Conservation (phyloP, 1,140 invertebrate species). For the Sminthurides bifidus region DNA sequence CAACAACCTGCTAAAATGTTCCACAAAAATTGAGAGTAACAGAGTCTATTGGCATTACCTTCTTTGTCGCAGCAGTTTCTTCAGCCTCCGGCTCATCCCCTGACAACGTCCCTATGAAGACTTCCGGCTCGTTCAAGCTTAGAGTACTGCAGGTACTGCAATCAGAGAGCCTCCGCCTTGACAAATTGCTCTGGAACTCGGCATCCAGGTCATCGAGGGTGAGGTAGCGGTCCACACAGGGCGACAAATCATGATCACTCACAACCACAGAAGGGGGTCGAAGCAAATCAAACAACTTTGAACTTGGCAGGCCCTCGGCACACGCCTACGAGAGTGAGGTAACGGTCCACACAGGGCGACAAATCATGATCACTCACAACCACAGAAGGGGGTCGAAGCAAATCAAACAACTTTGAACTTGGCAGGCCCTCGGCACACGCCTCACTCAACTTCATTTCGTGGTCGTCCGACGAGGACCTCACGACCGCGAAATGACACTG, state of each 20-base stretch:
- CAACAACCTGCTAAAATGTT: no score
- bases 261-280: slow-evolving; percentile 29
- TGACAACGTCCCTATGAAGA: slow-evolving; percentile 8
- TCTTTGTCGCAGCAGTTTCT: no score
- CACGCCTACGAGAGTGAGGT: slow-evolving; percentile 24
- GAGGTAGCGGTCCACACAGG: slow-evolving; percentile 18
- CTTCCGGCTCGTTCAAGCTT: slow-evolving; percentile 24
- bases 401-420: no score
- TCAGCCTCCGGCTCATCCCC: slow-evolving; percentile 16
- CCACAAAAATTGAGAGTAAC: no score
- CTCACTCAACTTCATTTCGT: no score
- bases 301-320: slow-evolving; percentile 13
- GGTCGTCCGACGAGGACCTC: no score
- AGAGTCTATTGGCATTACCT: no score
- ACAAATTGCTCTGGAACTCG: slow-evolving; percentile 11
- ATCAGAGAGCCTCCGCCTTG: slow-evolving; percentile 23
- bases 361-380: slow-evolving; percentile 30
- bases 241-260: slow-evolving; percentile 27
- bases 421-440: slow-evolving; percentile 20
- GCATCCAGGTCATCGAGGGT: slow-evolving; percentile 30
- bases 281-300: no score
- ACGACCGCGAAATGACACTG: no score
- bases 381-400: slow-evolving; percentile 26
- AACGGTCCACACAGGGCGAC: slow-evolving; percentile 20
- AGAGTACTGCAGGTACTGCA: slow-evolving; percentile 28